Evolutionary conservation across 2,888 invertebrate species (phyloP).

Genomic region (Theretra japonica): DNA sequence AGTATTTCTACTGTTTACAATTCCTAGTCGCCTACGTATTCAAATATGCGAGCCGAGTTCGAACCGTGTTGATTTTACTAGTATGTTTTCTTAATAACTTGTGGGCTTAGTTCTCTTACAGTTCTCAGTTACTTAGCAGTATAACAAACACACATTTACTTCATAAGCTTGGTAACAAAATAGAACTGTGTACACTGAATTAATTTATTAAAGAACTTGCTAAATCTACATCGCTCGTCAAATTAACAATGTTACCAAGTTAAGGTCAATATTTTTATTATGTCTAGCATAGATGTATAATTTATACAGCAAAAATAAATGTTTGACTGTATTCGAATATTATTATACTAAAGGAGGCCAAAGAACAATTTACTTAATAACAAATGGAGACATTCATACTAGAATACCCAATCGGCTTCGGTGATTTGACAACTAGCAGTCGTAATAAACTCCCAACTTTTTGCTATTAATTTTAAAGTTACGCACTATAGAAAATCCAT

Average conservation of each 20-base stretch:
- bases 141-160: conserved; percentile 15
- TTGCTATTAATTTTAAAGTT: background rate
- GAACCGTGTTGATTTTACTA: conserved; percentile 32
- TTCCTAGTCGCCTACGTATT: conserved; percentile 27
- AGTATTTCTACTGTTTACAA: conserved; percentile 48
- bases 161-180: conserved; percentile 13
- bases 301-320: background rate
- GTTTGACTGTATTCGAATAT: no score
- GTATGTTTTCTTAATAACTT: conserved; percentile 41
- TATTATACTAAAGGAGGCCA: no score
- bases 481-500: no score
- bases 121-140: conserved; percentile 9
- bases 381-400: no score
- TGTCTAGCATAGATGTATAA: background rate
- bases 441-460: background rate
- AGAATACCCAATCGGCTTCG: no score
- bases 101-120: conserved; percentile 23
- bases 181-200: background rate
- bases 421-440: no score
- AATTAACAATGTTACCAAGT: conserved; percentile 27
- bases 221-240: conserved; percentile 32
- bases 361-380: no score
- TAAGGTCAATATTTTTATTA: background rate
- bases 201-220: conserved; percentile 21
- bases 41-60: conserved; percentile 14